Evolutionary conservation across 2,888 invertebrate genomes (phyloP).

Genomic region (Dioctria linearis): DNA sequence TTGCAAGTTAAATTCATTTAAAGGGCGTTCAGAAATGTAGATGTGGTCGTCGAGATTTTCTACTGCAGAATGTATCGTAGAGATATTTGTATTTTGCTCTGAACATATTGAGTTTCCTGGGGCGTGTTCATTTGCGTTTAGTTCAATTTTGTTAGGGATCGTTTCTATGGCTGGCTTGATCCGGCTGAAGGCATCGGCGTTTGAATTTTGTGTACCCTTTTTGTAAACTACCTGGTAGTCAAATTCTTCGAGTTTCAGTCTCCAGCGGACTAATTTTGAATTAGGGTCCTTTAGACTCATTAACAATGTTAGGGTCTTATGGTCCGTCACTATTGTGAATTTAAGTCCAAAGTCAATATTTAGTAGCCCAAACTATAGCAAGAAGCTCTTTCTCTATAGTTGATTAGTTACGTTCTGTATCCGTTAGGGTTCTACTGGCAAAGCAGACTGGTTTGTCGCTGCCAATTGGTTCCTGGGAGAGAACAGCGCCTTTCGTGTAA

Average conservation of each 20-base stretch:
- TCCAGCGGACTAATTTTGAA: constrained; percentile 53
- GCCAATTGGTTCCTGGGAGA: constrained; percentile 51
- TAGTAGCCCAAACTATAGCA: constrained; percentile 54
- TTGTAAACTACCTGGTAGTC: constrained; percentile 60
- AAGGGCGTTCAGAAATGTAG: constrained; percentile 53
- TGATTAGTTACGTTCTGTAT: constrained; percentile 50
- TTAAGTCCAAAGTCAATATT: constrained; percentile 48
- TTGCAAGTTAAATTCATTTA: constrained; percentile 59
- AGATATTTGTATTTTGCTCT: not conserved
- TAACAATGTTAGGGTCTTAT: constrained; percentile 49
- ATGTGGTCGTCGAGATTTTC: constrained; percentile 49
- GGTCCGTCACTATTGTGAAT: constrained; percentile 55
- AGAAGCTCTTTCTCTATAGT: constrained; percentile 53
- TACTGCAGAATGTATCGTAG: constrained; percentile 46
- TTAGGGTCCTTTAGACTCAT: constrained; percentile 42
- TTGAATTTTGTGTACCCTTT: constrained; percentile 57
- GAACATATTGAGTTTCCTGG: not conserved
- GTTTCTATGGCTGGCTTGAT: not conserved
- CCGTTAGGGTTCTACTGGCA: constrained; percentile 48
- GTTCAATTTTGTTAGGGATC: not conserved
- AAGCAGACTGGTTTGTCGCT: constrained; percentile 52
- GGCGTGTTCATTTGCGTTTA: constrained; percentile 24
- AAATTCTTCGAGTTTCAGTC: constrained; percentile 58
- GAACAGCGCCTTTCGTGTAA: constrained; percentile 42
- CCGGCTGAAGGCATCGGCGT: constrained; percentile 58